These are phyloP conservation scores for Megamerina dolium DNA, from an alignment of 2,888 invertebrate species.

Conservation along the genomic window DNA sequence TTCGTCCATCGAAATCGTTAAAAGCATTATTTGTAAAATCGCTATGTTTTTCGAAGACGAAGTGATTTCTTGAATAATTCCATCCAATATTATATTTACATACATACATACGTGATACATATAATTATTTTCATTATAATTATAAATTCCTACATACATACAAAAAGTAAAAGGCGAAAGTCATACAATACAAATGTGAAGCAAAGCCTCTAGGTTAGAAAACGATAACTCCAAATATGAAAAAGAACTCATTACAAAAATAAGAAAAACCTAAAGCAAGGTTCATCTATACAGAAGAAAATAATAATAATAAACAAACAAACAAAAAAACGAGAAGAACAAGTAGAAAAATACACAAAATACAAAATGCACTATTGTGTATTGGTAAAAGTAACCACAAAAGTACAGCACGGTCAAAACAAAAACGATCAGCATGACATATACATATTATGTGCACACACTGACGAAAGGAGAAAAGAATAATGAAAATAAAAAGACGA, in stretches of 20 bases:
- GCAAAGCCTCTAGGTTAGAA: too few species aligned
- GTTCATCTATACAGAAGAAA: not conserved
- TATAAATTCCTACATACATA: too few species aligned
- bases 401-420: constrained; percentile 31
- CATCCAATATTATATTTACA: too few species aligned
- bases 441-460: not conserved
- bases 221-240: not conserved
- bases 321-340: not conserved
- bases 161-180: too few species aligned
- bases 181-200: too few species aligned
- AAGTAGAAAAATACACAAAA: not conserved
- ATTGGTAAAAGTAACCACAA: constrained; percentile 4
- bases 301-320: not conserved
- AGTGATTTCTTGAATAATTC: too few species aligned
- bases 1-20: too few species aligned
- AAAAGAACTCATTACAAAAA: not conserved
- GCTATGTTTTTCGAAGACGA: too few species aligned
- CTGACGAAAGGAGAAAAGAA: constrained; percentile 6
- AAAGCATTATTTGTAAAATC: too few species aligned
- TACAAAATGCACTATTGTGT: constrained; percentile 5
- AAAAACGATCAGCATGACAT: constrained; percentile 20
- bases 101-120: too few species aligned
- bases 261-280: not conserved
- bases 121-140: too few species aligned
- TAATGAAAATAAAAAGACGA: constrained; percentile 2